phyloP scores from a whole-genome alignment of 2,113 vertebrate genomes.

The Oryctolagus cuniculus region mOryCun1.1 NC_091443.1:105624001-105624500 shows the following conservation, averaged over 20 bases:
- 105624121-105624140: background rate
- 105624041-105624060: background rate
- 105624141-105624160: fast-evolving
- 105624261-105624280: background rate
- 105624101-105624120: background rate
- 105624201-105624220: background rate
- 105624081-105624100: background rate
- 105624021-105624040: background rate
- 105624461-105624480: background rate
- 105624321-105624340: no score
- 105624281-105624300: no score
- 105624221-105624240: background rate
- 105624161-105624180: background rate
- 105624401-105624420: background rate
- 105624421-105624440: background rate
- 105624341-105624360: background rate
- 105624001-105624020: background rate
- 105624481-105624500: background rate
- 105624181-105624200: background rate
- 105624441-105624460: background rate
- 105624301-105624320: background rate
- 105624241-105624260: fast-evolving
- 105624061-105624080: background rate
- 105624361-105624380: no score
- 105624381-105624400: background rate